These are phyloP conservation scores for Drosophila macrospina DNA, from an alignment of 2,888 invertebrate genomes.

Conservation along the genomic window DNA sequence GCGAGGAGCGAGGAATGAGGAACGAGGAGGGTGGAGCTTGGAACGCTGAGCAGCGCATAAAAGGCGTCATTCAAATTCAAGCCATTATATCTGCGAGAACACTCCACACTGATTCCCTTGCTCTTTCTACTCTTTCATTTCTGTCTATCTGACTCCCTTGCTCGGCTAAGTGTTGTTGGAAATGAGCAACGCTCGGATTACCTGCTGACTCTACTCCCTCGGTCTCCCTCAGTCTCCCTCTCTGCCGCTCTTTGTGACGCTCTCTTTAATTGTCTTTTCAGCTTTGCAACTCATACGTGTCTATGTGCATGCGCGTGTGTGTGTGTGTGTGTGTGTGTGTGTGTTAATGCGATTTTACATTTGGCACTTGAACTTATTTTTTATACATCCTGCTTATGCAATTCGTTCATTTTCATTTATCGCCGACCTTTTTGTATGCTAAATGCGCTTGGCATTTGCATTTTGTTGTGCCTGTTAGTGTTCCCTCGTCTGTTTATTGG, in stretches of 20 bases:
- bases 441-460: slow-evolving; percentile 68
- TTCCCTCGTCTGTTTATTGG: slow-evolving; percentile 27
- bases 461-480: slow-evolving; percentile 40
- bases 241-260: background rate
- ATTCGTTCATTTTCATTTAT: slow-evolving; percentile 69
- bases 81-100: slow-evolving; percentile 59
- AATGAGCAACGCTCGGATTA: slow-evolving; percentile 42
- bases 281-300: slow-evolving; percentile 1
- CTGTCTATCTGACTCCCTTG: background rate
- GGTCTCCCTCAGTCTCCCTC: background rate
- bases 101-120: slow-evolving; percentile 18
- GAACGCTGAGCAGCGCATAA: slow-evolving; percentile 39
- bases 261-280: slow-evolving; percentile 65
- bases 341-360: slow-evolving; percentile 63
- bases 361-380: slow-evolving; percentile 65
- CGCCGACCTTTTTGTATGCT: slow-evolving; percentile 61
- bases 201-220: background rate
- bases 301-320: slow-evolving; percentile 22
- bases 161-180: slow-evolving; percentile 7
- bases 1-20: background rate
- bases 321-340: slow-evolving; percentile 26
- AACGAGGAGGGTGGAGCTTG: background rate
- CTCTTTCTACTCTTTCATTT: slow-evolving; percentile 4
- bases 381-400: slow-evolving; percentile 73
- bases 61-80: slow-evolving; percentile 70